phyloP scores from a whole-genome alignment of 2,888 invertebrate species.

The Sthenelais limicola region DNA sequence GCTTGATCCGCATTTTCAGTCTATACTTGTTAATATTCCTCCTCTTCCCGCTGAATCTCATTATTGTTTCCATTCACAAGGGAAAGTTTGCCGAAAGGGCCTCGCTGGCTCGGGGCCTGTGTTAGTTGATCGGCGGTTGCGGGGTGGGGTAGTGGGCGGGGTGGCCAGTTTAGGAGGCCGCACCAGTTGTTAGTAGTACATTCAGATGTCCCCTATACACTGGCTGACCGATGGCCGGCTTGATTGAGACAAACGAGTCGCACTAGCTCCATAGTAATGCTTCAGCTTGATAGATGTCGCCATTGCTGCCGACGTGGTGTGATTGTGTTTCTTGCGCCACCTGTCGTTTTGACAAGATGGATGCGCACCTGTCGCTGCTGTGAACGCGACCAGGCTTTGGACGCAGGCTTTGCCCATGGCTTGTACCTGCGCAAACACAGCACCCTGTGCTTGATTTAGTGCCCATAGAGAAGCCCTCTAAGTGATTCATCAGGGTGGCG shows the following conservation, averaged over 20 bases:
- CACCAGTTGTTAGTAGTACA: slow-evolving; percentile 36
- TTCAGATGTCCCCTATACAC: background rate
- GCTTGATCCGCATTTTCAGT: too few relatives aligned
- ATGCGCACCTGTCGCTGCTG: slow-evolving; percentile 27
- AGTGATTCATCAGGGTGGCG: slow-evolving; percentile 27
- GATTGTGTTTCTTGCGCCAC: slow-evolving; percentile 27
- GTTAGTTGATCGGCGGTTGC: too few relatives aligned
- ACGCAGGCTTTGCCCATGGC: background rate
- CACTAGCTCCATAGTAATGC: slow-evolving; percentile 19
- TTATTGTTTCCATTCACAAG: too few relatives aligned
- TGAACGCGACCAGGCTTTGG: background rate
- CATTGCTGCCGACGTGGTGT: too few relatives aligned
- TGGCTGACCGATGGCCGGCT: slow-evolving; percentile 14
- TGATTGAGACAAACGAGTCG: slow-evolving; percentile 28
- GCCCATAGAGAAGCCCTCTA: background rate
- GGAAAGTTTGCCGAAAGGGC: too few relatives aligned
- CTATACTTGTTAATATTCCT: too few relatives aligned
- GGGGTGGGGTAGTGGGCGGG: too few relatives aligned
- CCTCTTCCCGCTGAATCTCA: too few relatives aligned
- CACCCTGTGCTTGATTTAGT: slow-evolving; percentile 14
- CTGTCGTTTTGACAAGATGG: slow-evolving; percentile 25
- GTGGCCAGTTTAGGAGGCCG: too few relatives aligned
- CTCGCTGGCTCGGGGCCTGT: too few relatives aligned
- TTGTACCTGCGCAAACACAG: slow-evolving; percentile 7
- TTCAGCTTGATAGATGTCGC: slow-evolving; percentile 16